A percentile compares a stretch with the other conserved stretches of the same genome.
phyloP scores from a whole-genome alignment of 2,888 invertebrate species.

The Lymantria dispar region DNA sequence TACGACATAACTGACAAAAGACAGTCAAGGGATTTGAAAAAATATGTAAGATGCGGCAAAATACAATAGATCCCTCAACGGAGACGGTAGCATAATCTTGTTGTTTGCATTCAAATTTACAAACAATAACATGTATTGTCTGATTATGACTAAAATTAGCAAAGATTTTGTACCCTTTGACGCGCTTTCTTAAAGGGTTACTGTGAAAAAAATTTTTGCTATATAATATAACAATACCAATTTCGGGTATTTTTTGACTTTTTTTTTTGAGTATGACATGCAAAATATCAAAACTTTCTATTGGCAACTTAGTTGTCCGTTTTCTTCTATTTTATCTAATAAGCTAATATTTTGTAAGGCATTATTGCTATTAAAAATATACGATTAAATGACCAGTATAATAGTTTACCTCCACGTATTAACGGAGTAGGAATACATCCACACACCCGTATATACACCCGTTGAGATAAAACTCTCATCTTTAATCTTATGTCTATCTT shows the following conservation, averaged over 20 bases:
- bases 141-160: slow-evolving; percentile 43
- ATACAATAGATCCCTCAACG: slow-evolving; percentile 55
- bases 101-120: slow-evolving; percentile 76
- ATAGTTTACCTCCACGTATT: no score
- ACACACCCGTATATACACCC: no score
- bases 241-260: background rate
- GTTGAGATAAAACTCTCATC: no score
- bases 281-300: background rate
- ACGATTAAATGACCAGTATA: no score
- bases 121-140: slow-evolving; percentile 63
- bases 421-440: no score
- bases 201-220: background rate
- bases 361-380: no score
- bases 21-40: slow-evolving; percentile 46
- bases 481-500: no score
- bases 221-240: no score
- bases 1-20: slow-evolving; percentile 44
- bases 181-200: slow-evolving; percentile 47
- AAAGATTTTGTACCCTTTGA: slow-evolving; percentile 64
- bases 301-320: background rate
- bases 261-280: background rate
- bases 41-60: slow-evolving; percentile 40
- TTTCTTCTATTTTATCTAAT: background rate
- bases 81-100: slow-evolving; percentile 74
- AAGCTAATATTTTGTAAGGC: background rate